phyloP scores from a whole-genome alignment of 2,797 vertebrate species.

The Syngnathus acus region DNA sequence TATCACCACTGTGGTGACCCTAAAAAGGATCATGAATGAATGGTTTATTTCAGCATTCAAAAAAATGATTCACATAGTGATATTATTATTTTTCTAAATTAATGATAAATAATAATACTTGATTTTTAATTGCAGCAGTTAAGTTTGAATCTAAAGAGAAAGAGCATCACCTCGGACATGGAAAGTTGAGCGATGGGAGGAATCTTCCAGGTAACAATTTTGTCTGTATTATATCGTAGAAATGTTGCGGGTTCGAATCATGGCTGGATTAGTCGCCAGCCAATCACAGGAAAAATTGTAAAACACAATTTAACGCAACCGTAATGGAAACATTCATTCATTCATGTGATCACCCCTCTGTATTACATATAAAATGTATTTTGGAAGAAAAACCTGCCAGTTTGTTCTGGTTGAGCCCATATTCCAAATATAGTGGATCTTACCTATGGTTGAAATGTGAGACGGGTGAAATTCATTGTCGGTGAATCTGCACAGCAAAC shows the following conservation, averaged over 20 bases:
- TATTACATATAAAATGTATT: background rate
- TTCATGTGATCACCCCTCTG: constrained; percentile 2
- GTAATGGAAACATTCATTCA: background rate
- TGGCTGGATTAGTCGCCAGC: too few species aligned
- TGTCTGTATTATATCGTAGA: background rate
- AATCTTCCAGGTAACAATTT: too few species aligned
- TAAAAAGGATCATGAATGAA: too few species aligned
- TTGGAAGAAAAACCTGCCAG: background rate
- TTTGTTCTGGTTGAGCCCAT: background rate
- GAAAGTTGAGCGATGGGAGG: too few species aligned
- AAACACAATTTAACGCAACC: background rate
- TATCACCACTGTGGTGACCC: too few species aligned
- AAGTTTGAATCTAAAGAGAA: too few species aligned
- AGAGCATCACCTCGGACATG: too few species aligned
- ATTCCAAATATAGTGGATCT: constrained; percentile 38
- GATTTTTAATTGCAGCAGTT: too few species aligned
- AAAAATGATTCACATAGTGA: too few species aligned
- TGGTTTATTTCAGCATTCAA: too few species aligned
- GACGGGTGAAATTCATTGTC: constrained; percentile 97
- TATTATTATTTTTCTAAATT: too few species aligned
- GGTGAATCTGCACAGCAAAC: constrained; percentile 93
- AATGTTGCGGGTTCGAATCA: background rate
- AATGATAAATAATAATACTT: too few species aligned
- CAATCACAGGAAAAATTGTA: background rate
- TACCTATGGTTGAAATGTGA: constrained; percentile 98